These are phyloP conservation scores for Enteromius afrohamiltoni DNA, from an alignment of 2,797 vertebrate species.

Conservation along the genomic window DNA sequence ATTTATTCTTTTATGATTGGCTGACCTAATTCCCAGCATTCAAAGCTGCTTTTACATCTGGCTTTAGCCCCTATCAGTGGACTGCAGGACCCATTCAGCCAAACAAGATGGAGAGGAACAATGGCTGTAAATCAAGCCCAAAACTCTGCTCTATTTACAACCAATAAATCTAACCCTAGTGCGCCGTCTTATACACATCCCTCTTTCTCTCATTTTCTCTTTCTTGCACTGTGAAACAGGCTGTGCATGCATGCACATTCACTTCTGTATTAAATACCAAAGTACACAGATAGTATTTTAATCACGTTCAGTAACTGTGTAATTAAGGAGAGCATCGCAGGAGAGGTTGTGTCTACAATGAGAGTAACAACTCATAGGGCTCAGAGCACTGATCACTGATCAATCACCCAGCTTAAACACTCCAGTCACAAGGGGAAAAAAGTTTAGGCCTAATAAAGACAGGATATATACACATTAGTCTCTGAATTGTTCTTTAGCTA, in stretches of 20 bases:
- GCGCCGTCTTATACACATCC: constrained; percentile 52
- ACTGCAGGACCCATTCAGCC: constrained; percentile 67
- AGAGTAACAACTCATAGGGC: constrained; percentile 53
- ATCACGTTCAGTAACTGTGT: constrained; percentile 20
- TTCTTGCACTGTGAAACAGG: background rate
- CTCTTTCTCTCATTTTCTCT: background rate
- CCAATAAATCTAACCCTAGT: constrained; percentile 67
- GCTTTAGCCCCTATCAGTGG: constrained; percentile 68
- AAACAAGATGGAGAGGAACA: constrained; percentile 63
- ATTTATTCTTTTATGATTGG: constrained; percentile 71
- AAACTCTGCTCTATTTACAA: constrained; percentile 60
- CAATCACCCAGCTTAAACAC: constrained; percentile 57
- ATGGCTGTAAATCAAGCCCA: constrained; percentile 70
- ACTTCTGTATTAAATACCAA: background rate
- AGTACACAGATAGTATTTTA: constrained; percentile 36
- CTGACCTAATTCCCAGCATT: constrained; percentile 57
- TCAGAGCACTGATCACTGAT: constrained; percentile 52
- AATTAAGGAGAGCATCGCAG: constrained; percentile 38
- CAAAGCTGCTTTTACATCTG: constrained; percentile 63
- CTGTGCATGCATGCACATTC: background rate
- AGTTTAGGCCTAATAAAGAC: constrained; percentile 49
- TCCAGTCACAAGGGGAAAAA: constrained; percentile 58
- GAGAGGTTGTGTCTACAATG: constrained; percentile 63
- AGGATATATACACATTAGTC: constrained; percentile 31
- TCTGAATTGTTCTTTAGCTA: constrained; percentile 47